Evolutionary conservation across 2,888 invertebrate species (phyloP), one percentile per base, ranked within the genome.

Genomic region (Leucophenga maculata): DNA sequence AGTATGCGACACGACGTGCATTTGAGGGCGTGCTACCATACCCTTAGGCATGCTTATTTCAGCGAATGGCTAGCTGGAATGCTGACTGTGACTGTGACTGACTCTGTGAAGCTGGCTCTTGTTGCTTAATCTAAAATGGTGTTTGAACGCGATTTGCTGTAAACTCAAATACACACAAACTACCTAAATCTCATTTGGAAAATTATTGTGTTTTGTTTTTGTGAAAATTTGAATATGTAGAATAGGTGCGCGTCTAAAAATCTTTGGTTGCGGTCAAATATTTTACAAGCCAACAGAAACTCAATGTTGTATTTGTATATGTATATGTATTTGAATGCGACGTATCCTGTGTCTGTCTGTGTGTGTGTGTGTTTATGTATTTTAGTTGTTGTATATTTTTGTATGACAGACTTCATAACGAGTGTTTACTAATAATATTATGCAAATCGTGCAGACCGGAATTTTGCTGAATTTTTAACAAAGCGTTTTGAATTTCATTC

Each of bases 401-500:
- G 60, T 32, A 6, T 16, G 65, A 11, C 65, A 70, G 72, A 65
- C 82, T 82, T 82, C 74, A 80, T 82, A 82, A 82, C 82, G 81
- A 82, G 80, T 82, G 82, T 82, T 82, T 82, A 82, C 82, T 82
- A 82, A 82, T 82, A 82, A 82, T 81, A 82, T 82, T 82, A 82
- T 82, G 82, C 82, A 82, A 82, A 82, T 82, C 82, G 78, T 69
- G 74, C 22, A 50, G 64, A 64, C 70, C 76, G 72, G 57, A 74
- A 67, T 72, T 72, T 72, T 78, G 80, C 79, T 80, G 73, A 80
- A 80, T 80, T 80, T 80, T 81, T 81, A 72, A 80, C 78, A 78
- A 80, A 78, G 79, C 81, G 78, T 79, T 80, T 80, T 78, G 73
- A 74, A 39, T 39, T 39, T 39, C 26, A 26, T 26, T 26, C 26